Conservation (phyloP, 2,113 vertebrate species). For the Acrocephalus kingi region DNA sequence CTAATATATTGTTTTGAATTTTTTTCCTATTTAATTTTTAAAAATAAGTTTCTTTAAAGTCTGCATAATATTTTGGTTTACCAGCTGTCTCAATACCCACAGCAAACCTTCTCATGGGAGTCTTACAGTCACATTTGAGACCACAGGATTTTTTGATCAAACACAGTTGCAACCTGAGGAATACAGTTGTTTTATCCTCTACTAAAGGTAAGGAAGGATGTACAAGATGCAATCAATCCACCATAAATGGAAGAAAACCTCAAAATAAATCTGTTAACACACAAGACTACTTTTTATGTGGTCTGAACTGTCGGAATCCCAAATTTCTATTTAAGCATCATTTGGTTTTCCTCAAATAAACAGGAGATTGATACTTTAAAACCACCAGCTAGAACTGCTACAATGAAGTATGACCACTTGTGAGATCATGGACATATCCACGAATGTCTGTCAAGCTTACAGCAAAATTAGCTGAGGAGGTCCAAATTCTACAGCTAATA, state of each 20-base stretch:
- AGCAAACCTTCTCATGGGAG: background rate
- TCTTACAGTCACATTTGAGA: background rate
- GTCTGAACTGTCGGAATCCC: background rate
- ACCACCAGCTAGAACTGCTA: background rate
- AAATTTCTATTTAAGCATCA: background rate
- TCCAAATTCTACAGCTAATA: background rate
- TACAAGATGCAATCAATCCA: background rate
- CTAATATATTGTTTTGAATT: background rate
- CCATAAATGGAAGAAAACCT: background rate
- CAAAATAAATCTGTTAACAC: background rate
- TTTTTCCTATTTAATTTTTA: background rate
- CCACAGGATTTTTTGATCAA: background rate
- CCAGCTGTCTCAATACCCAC: background rate
- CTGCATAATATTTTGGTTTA: background rate
- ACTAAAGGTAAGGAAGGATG: background rate
- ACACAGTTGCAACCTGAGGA: fast-evolving
- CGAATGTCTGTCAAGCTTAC: background rate
- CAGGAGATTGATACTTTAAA: background rate
- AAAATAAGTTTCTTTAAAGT: fast-evolving
- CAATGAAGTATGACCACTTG: background rate
- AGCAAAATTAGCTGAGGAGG: background rate
- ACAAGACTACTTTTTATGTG: background rate
- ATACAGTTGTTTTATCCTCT: background rate
- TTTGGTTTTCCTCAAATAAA: background rate
- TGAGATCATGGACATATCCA: background rate